These are phyloP conservation scores for Lacerta agilis DNA, from an alignment of 2,797 vertebrate genomes.

Conservation along the genomic window DNA sequence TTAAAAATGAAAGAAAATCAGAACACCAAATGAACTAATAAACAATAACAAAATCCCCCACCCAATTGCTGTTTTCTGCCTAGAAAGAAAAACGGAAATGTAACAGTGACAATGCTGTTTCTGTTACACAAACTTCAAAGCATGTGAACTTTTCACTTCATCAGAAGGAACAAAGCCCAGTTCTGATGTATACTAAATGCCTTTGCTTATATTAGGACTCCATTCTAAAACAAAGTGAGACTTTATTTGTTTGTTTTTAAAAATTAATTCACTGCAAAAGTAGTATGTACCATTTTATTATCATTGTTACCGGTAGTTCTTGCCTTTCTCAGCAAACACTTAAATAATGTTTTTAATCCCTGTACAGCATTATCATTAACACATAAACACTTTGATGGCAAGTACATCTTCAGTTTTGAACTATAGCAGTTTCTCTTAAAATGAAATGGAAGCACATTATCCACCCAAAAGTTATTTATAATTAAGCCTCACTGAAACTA, in stretches of 20 bases:
- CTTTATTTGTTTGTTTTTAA: not conserved
- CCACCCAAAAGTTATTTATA: not conserved
- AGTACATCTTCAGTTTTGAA: not conserved
- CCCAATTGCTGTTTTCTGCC: not conserved
- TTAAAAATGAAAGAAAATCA: not conserved
- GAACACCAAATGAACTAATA: not conserved
- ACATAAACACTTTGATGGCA: not conserved
- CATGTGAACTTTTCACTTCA: not conserved
- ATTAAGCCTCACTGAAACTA: not conserved
- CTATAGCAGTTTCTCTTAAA: not conserved
- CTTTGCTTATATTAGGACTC: not conserved
- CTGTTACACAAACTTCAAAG: conserved; percentile 3
- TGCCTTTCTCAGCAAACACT: not conserved
- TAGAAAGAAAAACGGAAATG: not conserved
- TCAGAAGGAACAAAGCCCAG: not conserved
- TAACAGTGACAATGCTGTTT: not conserved
- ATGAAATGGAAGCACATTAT: not conserved
- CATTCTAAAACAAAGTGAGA: not conserved
- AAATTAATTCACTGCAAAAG: not conserved
- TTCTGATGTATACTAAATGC: not conserved
- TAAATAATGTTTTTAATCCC: not conserved
- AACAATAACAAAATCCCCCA: not conserved
- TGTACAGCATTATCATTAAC: not conserved
- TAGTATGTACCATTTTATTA: conserved; percentile 10
- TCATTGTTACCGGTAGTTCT: conserved; percentile 2